Percentiles rank a stretch among this genome's conserved stretches.
Evolutionary conservation across 2,888 invertebrate genomes (phyloP).

Genomic region (Spisula solida): DNA sequence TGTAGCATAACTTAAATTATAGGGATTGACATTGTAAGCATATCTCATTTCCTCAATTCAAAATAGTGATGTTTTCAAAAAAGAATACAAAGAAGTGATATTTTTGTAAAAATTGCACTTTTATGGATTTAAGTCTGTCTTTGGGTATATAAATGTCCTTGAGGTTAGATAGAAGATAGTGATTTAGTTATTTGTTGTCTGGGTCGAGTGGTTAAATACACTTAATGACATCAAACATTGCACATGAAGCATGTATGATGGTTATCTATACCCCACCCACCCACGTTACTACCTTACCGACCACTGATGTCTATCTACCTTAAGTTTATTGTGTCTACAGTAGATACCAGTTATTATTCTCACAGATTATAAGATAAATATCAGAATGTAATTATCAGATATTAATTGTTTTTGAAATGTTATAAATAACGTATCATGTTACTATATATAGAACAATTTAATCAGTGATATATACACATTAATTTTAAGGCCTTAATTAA

Average conservation of each 20-base stretch:
- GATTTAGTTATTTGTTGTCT: neutral
- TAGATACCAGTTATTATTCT: neutral
- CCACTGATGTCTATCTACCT: neutral
- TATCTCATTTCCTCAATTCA: no score
- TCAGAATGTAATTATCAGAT: neutral
- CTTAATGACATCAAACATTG: neutral
- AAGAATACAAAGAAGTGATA: no score
- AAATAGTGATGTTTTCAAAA: no score
- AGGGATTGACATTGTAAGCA: no score
- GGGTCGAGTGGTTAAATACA: neutral
- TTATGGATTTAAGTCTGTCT: neutral
- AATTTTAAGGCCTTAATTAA: neutral
- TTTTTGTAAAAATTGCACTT: neutral
- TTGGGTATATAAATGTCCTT: neutral
- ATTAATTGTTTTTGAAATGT: neutral
- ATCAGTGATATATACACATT: neutral
- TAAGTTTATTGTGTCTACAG: neutral
- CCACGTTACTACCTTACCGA: neutral
- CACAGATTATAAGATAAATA: conserved; percentile 5
- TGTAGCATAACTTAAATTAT: no score
- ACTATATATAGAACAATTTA: neutral
- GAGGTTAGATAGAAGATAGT: neutral
- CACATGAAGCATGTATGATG: neutral
- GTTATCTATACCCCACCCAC: conserved; percentile 14
- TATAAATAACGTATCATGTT: neutral